Conservation (phyloP, 2,888 invertebrate species). For the Stegophylla sp. region DNA sequence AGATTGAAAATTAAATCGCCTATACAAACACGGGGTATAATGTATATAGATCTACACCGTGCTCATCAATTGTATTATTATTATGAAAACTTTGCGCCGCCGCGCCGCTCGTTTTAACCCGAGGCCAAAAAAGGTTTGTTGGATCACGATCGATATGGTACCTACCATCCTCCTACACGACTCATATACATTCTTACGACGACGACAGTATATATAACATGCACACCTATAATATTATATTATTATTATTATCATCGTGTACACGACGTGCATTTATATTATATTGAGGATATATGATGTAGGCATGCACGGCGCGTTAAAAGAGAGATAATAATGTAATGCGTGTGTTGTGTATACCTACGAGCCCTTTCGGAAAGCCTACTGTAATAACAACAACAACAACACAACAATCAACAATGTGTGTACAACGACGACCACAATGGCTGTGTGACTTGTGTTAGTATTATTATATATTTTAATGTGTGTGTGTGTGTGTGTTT, state of each 20-base stretch:
- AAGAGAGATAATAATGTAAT: slow-evolving; percentile 13
- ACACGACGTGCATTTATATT: no score
- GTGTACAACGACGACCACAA: slow-evolving; percentile 18
- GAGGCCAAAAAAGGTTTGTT: neutral
- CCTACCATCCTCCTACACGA: neutral
- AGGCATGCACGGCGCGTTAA: neutral
- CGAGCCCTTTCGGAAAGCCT: slow-evolving; percentile 35
- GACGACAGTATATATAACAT: neutral
- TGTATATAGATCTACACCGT: neutral
- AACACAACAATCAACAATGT: slow-evolving; percentile 29
- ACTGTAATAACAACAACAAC: slow-evolving; percentile 55
- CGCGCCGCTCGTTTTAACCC: neutral
- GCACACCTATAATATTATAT: neutral
- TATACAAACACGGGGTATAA: slow-evolving; percentile 23
- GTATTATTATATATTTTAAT: slow-evolving; percentile 38
- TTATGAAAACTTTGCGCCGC: neutral
- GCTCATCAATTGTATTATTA: slow-evolving; percentile 17
- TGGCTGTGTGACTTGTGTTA: slow-evolving; percentile 45
- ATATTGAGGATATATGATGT: neutral
- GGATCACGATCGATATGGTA: slow-evolving; percentile 2
- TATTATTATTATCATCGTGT: no score
- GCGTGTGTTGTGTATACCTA: slow-evolving; percentile 28
- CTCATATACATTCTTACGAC: no score
- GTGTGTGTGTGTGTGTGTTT: neutral
- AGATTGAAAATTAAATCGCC: slow-evolving; percentile 14